Evolutionary conservation across 2,797 vertebrate genomes (phyloP), one percentile per base, ranked within the genome.

Genomic region (Etheostoma nigrum): DNA sequence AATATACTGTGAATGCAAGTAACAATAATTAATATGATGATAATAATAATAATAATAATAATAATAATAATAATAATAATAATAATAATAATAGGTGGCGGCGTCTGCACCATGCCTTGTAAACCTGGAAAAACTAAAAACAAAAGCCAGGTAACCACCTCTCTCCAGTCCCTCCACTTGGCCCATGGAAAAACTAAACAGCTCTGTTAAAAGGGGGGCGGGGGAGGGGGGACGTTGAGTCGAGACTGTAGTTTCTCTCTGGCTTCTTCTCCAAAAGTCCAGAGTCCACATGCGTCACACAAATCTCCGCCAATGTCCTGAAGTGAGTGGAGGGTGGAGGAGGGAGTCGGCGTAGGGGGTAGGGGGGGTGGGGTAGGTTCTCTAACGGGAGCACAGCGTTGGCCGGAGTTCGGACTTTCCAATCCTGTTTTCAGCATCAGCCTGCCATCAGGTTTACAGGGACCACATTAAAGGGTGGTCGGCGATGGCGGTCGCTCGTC

Each of bases 41-140:
- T 91, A 83, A 94, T 85, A 87, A 89, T 78, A 80, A 89, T 83
- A 86, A 85, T 85, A 86, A 84, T 74, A 58, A 83, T 74, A 78
- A 93, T 70, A 73, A 88, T 67, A 76, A 80, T 77, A 83, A 82
- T 88, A 67, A 47, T 67, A 6, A 42, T 40, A 40, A 36, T 36
- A 36, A 36, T 36, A 36, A 36, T 36, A 36, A 36, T 36, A 36
- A 36, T 36, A 10, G 2, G 10, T 10, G 36, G 86, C 94, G 94
- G 96, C 92, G 92, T 96, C 95, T 96, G 96, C 96, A 95, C 97
- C 96, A 95, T 96, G 96, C 96, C 90, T 88, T 96, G 96, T 97
- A 96, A 98, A 97, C 96, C 96, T 96, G 96, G 95, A 96, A 95
- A 94, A 94, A 95, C 64, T 75, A 74, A 88, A 90, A 95, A 95